phyloP scores from a whole-genome alignment of 2,888 invertebrate genomes.

The Nasonovia ribisnigri region DNA sequence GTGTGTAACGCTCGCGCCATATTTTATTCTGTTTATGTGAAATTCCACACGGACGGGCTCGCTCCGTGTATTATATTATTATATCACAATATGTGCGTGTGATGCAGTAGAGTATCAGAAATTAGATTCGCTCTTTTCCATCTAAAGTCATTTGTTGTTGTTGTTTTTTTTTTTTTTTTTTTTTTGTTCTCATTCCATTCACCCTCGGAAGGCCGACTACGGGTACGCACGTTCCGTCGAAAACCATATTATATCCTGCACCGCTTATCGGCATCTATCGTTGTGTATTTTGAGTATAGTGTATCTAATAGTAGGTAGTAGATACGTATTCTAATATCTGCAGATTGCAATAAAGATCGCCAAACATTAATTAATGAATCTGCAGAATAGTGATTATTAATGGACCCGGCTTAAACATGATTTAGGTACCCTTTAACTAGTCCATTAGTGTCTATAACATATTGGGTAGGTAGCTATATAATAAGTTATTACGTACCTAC shows the following conservation, averaged over 20 bases:
- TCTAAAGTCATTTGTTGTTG: not conserved
- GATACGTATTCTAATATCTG: not conserved
- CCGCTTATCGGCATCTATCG: not conserved
- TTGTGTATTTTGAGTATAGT: not conserved
- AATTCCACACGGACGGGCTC: conserved; percentile 46
- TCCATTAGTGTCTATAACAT: not conserved
- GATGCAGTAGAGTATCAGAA: conserved; percentile 4
- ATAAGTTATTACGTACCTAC: too few species aligned
- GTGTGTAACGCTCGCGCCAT: conserved; percentile 51
- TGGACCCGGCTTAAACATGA: not conserved
- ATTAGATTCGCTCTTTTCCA: conserved; percentile 46
- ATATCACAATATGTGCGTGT: conserved; percentile 2
- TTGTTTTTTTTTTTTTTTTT: not conserved
- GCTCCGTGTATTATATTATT: conserved; percentile 47
- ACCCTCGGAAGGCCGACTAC: not conserved
- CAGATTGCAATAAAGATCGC: not conserved
- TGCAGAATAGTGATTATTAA: not conserved
- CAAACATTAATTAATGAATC: not conserved
- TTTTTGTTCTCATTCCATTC: not conserved
- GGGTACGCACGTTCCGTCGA: not conserved
- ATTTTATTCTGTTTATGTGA: conserved; percentile 65
- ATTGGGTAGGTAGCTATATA: too few species aligned
- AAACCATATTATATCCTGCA: not conserved
- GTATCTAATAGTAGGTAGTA: not conserved
- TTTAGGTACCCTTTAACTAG: not conserved